Conservation (phyloP, 1,140 invertebrate species). For the Plectrocnemia conspersa region DNA sequence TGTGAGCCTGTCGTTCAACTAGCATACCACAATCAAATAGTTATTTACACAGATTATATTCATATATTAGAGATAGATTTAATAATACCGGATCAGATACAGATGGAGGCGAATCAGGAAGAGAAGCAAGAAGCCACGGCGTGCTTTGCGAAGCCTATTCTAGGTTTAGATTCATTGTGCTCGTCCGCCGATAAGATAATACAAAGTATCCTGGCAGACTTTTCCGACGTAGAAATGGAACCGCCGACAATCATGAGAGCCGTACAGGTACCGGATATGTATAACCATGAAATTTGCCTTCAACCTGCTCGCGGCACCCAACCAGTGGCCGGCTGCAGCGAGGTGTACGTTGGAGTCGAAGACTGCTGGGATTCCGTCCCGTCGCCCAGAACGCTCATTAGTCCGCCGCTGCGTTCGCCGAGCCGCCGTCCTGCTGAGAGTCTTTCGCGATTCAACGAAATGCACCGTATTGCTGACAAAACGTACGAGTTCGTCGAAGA, state of each 20-base stretch:
- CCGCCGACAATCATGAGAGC: conserved; percentile 44
- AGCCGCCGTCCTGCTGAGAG: conserved; percentile 47
- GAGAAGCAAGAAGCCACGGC: conserved; percentile 35
- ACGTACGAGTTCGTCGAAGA: conserved; percentile 83
- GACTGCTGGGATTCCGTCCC: conserved; percentile 50
- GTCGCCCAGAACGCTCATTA: conserved; percentile 48
- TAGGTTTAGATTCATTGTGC: not conserved
- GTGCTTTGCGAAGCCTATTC: not conserved
- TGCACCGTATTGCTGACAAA: conserved; percentile 64
- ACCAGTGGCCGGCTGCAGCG: conserved; percentile 39
- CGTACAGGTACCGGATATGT: conserved; percentile 46
- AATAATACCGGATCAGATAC: conserved; percentile 44
- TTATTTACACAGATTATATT: conserved; percentile 52
- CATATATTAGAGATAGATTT: conserved; percentile 52
- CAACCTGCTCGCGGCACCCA: conserved; percentile 38
- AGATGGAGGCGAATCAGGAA: conserved; percentile 39
- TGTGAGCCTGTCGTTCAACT: conserved; percentile 50
- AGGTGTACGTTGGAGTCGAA: conserved; percentile 47
- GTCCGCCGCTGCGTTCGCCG: conserved; percentile 47
- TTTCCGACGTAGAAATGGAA: conserved; percentile 49
- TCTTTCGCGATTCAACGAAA: conserved; percentile 51
- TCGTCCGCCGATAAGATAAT: conserved; percentile 42
- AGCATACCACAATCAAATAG: conserved; percentile 51
- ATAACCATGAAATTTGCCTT: conserved; percentile 49
- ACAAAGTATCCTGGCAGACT: conserved; percentile 50